Evolutionary conservation across 1,140 invertebrate genomes (phyloP).

Genomic region (Bombus balteatus): DNA sequence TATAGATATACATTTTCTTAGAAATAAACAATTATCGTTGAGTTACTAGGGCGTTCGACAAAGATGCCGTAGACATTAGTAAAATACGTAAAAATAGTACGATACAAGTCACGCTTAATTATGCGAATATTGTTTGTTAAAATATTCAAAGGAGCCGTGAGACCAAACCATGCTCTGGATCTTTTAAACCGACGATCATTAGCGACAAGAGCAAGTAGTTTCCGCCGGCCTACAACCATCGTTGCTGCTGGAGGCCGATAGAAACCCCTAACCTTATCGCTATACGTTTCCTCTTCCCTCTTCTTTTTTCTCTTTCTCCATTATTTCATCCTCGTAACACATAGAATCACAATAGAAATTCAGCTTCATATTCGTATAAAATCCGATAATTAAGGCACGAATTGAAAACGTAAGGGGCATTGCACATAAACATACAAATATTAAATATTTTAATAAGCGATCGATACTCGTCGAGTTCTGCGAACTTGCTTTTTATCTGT

Average conservation of each 20-base stretch:
- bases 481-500: too few relatives aligned
- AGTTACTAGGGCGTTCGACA: too few relatives aligned
- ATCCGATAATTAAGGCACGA: not conserved
- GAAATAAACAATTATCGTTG: not conserved
- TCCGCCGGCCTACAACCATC: conserved; percentile 94
- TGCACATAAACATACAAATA: too few relatives aligned
- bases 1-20: not conserved
- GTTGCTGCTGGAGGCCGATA: conserved; percentile 94
- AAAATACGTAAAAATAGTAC: too few relatives aligned
- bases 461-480: too few relatives aligned
- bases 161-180: not conserved
- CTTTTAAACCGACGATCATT: conserved; percentile 70
- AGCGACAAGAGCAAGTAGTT: conserved; percentile 90
- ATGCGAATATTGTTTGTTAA: not conserved
- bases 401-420: not conserved
- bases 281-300: conserved; percentile 18
- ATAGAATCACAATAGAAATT: conserved; percentile 27
- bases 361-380: not conserved
- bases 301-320: not conserved
- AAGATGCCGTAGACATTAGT: not conserved
- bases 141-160: not conserved
- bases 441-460: too few relatives aligned
- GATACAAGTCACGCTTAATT: not conserved
- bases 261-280: conserved; percentile 89
- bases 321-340: conserved; percentile 13